A percentile compares a stretch with the other conserved stretches of the same genome.
These are phyloP conservation scores for Cydia strobilella DNA, from an alignment of 1,140 invertebrate genomes.

Conservation along the genomic window DNA sequence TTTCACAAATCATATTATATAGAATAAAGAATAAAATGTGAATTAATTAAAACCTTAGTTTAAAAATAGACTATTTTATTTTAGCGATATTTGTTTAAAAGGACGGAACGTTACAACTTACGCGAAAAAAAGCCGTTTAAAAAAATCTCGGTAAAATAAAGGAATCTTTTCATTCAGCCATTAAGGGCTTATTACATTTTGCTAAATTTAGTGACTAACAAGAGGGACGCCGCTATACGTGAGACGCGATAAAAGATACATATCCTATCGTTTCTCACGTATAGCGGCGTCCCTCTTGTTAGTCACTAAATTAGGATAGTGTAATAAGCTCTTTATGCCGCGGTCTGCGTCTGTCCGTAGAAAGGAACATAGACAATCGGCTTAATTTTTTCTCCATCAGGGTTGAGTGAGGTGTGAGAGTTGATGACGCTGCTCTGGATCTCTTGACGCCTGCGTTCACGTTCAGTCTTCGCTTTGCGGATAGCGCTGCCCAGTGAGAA, in stretches of 20 bases:
- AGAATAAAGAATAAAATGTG: slow-evolving; percentile 33
- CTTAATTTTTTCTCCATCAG: slow-evolving; percentile 57
- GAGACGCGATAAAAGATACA: too few species aligned
- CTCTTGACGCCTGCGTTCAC: slow-evolving; percentile 85
- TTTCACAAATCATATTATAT: background rate
- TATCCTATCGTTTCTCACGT: too few species aligned
- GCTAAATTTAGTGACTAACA: too few species aligned
- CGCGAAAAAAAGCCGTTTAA: background rate
- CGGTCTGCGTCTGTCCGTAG: slow-evolving; percentile 71
- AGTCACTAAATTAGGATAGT: too few species aligned
- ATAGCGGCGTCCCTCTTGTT: too few species aligned
- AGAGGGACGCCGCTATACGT: too few species aligned
- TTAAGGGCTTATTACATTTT: too few species aligned
- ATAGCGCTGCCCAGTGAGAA: slow-evolving; percentile 91
- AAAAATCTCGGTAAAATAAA: slow-evolving; percentile 31
- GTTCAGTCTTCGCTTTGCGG: slow-evolving; percentile 87
- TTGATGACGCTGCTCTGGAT: slow-evolving; percentile 76
- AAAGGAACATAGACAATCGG: slow-evolving; percentile 77
- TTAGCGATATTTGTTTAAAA: slow-evolving; percentile 29
- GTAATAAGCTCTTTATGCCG: too few species aligned
- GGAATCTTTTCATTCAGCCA: background rate
- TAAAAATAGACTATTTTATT: slow-evolving; percentile 27
- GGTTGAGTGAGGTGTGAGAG: slow-evolving; percentile 70
- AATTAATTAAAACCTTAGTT: slow-evolving; percentile 1
- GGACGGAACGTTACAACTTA: slow-evolving; percentile 18